phyloP scores from a whole-genome alignment of 2,888 invertebrate genomes.

The Pyrocoelia pectoralis region DNA sequence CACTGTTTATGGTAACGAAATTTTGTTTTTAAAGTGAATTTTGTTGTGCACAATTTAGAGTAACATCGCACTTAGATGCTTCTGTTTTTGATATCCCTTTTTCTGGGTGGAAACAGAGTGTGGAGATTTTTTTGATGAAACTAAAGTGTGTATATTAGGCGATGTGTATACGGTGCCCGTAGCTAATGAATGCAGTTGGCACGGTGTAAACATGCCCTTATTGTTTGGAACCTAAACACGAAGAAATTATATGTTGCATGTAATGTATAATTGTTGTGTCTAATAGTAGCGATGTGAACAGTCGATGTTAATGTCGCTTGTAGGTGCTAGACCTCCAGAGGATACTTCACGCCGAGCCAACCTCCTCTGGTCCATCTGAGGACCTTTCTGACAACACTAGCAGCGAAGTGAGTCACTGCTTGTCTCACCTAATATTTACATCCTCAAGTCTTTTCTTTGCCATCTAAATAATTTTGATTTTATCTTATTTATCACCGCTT shows the following conservation, averaged over 20 bases:
- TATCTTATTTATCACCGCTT: neutral
- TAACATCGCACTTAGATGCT: slow-evolving; percentile 9
- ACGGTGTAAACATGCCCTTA: neutral
- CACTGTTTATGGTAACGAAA: neutral
- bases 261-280: slow-evolving; percentile 34
- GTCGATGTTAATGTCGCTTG: slow-evolving; percentile 57
- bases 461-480: neutral
- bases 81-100: neutral
- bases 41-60: slow-evolving; percentile 3
- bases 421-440: slow-evolving; percentile 42
- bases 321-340: slow-evolving; percentile 84
- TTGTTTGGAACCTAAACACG: slow-evolving; percentile 5
- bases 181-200: too few relatives aligned
- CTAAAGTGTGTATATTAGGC: slow-evolving; percentile 5
- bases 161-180: neutral
- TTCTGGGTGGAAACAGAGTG: too few relatives aligned
- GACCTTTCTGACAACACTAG: slow-evolving; percentile 62
- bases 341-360: slow-evolving; percentile 79
- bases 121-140: neutral
- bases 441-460: neutral
- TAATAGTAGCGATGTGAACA: slow-evolving; percentile 42
- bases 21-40: neutral
- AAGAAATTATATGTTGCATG: slow-evolving; percentile 22
- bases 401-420: slow-evolving; percentile 57
- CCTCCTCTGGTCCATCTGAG: slow-evolving; percentile 64